Evolutionary conservation across 2,888 invertebrate genomes (phyloP).

Genomic region (Auanema sp.): DNA sequence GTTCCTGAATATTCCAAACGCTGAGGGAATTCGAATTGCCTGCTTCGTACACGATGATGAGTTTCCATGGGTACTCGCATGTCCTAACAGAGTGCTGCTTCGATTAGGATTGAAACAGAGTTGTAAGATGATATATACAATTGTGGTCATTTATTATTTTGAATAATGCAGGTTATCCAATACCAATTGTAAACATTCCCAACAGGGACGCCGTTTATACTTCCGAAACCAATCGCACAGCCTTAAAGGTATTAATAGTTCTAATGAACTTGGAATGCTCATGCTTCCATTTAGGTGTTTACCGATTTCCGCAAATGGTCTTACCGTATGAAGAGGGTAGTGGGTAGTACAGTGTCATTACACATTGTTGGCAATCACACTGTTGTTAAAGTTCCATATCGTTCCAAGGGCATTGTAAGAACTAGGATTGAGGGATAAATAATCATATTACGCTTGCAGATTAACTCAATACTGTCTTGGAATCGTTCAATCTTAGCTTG

Average conservation of each 20-base stretch:
- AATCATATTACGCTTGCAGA: constrained; percentile 33
- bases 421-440: constrained; percentile 19
- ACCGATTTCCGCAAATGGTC: constrained; percentile 58
- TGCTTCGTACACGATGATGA: constrained; percentile 49
- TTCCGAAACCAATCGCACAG: constrained; percentile 39
- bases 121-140: constrained; percentile 25
- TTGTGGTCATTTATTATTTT: neutral
- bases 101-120: constrained; percentile 48
- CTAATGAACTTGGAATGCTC: neutral
- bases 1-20: constrained; percentile 16
- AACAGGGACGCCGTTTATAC: constrained; percentile 44
- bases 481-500: constrained; percentile 83
- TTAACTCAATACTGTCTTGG: constrained; percentile 44
- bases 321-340: constrained; percentile 49
- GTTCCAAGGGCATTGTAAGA: constrained; percentile 23
- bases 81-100: constrained; percentile 51
- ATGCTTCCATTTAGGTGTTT: constrained; percentile 36
- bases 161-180: constrained; percentile 48
- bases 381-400: constrained; percentile 32
- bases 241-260: constrained; percentile 45
- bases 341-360: constrained; percentile 45
- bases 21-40: constrained; percentile 32
- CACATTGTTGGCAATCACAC: constrained; percentile 32
- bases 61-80: constrained; percentile 49
- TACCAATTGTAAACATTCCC: constrained; percentile 51